phyloP scores from a whole-genome alignment of 2,113 vertebrate species.

The Penelope pileata region DNA sequence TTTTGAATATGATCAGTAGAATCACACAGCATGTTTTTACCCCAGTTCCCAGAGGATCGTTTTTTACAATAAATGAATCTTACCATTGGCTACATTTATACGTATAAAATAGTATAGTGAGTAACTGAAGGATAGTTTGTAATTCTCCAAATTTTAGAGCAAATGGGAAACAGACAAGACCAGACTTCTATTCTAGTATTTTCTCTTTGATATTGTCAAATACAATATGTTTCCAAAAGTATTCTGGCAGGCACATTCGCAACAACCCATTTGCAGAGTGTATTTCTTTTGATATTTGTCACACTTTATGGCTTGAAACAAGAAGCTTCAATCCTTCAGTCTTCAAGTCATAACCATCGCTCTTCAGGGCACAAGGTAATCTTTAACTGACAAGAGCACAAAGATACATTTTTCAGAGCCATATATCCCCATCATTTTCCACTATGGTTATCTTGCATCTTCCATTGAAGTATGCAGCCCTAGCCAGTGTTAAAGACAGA shows the following conservation, averaged over 20 bases:
- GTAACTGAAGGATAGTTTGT: not conserved
- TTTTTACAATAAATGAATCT: not conserved
- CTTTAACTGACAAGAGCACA: slow-evolving; percentile 8
- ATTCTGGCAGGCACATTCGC: not conserved
- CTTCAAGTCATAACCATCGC: not conserved
- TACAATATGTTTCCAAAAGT: not conserved
- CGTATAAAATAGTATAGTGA: not conserved
- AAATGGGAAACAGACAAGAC: not conserved
- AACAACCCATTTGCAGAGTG: not conserved
- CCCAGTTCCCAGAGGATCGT: not conserved
- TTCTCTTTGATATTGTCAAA: not conserved
- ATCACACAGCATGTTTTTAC: not conserved
- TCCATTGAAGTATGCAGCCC: not conserved
- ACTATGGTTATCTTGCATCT: not conserved
- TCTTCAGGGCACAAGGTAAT: not conserved
- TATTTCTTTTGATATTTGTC: slow-evolving; percentile 5
- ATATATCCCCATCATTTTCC: not conserved
- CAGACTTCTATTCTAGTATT: not conserved
- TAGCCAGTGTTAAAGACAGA: not conserved
- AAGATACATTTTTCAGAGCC: not conserved
- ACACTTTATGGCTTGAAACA: not conserved
- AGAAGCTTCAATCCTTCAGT: not conserved
- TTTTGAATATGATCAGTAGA: not conserved
- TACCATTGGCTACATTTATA: rapidly evolving
- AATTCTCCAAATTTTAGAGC: not conserved